Conservation (phyloP, 2,888 invertebrate species). For the Drosophila mercatorum region DNA sequence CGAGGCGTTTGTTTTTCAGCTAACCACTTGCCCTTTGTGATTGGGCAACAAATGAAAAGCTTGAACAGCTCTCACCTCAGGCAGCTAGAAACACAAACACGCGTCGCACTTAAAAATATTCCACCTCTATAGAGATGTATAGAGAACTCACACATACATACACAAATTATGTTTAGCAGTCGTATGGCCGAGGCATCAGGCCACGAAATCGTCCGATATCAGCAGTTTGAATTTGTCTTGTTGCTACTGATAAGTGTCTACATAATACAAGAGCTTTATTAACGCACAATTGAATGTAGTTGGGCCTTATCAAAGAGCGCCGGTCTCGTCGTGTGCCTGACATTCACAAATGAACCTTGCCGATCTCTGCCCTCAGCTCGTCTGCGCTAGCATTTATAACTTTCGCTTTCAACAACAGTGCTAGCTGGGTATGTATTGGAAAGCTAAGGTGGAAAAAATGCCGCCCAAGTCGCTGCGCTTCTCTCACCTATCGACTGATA, state of each 20-base stretch:
- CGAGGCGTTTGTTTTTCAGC: slow-evolving; percentile 7
- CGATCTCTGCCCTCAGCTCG: slow-evolving; percentile 6
- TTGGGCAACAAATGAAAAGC: slow-evolving; percentile 8
- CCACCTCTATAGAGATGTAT: slow-evolving; percentile 14
- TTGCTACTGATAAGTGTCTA: slow-evolving; percentile 52
- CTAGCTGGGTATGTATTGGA: slow-evolving; percentile 29
- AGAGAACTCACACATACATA: slow-evolving; percentile 1
- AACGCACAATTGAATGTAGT: slow-evolving; percentile 22
- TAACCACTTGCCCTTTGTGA: slow-evolving; percentile 15
- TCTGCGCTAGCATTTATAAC: slow-evolving; percentile 34
- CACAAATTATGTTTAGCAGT: slow-evolving; percentile 5
- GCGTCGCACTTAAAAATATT: slow-evolving; percentile 30
- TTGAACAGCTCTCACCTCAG: slow-evolving; percentile 8
- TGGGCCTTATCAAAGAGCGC: slow-evolving; percentile 46
- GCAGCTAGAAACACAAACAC: slow-evolving; percentile 16
- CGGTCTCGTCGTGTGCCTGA: slow-evolving; percentile 23
- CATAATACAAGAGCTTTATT: slow-evolving; percentile 39
- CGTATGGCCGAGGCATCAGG: slow-evolving; percentile 31
- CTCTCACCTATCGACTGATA: slow-evolving; percentile 50
- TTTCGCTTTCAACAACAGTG: slow-evolving; percentile 59
- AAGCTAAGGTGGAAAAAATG: slow-evolving; percentile 25
- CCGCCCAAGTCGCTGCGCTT: slow-evolving; percentile 9
- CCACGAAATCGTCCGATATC: slow-evolving; percentile 54
- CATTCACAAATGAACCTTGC: slow-evolving; percentile 39
- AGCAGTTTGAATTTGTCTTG: slow-evolving; percentile 34